A percentile compares a stretch with the other conserved stretches of the same genome.
These are phyloP conservation scores for Saguinus midas DNA, from an alignment of 2,113 vertebrate species.

Conservation along the genomic window DNA sequence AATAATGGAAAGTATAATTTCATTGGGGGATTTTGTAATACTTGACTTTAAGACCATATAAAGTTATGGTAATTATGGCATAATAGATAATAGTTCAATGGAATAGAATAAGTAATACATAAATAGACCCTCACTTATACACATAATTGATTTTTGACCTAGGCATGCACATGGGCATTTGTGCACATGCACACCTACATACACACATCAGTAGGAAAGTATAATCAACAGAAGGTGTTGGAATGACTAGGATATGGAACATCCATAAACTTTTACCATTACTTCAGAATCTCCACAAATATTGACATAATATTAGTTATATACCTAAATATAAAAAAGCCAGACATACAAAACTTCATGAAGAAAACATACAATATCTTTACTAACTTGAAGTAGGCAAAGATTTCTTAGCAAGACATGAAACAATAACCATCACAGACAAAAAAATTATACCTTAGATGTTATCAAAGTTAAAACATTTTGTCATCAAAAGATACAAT, in stretches of 20 bases:
- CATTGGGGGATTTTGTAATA: background rate
- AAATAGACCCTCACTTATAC: background rate
- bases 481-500: background rate
- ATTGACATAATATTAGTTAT: background rate
- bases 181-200: background rate
- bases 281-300: background rate
- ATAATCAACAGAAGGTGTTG: background rate
- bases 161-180: background rate
- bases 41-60: background rate
- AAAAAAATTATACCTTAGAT: background rate
- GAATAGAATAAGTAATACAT: background rate
- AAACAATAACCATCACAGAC: background rate
- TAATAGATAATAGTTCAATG: background rate
- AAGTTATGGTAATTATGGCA: background rate
- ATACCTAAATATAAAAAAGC: background rate
- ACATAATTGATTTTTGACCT: background rate
- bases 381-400: background rate
- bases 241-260: background rate
- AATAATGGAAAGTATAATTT: background rate
- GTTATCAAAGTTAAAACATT: background rate
- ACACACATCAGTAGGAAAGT: background rate
- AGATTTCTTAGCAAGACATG: background rate
- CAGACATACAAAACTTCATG: background rate
- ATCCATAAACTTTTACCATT: background rate
- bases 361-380: constrained; percentile 10